Conservation (phyloP, 2,113 vertebrate species). For the Sphyrna mokarran region DNA sequence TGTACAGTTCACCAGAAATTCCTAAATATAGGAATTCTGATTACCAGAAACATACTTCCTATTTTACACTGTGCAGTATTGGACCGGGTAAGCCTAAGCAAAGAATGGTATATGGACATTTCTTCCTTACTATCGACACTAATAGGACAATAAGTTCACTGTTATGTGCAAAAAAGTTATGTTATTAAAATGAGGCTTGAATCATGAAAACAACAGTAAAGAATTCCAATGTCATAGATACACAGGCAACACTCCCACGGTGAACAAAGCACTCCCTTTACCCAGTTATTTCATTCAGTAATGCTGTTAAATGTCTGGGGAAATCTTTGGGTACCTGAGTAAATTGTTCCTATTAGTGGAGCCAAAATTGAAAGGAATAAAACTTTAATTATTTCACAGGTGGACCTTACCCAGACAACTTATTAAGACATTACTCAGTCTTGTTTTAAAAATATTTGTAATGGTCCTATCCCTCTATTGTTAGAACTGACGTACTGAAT, state of each 20-base stretch:
- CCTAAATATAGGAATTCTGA: not conserved
- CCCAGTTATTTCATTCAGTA: not conserved
- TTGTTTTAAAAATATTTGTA: not conserved
- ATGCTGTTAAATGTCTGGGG: not conserved
- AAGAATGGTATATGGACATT: not conserved
- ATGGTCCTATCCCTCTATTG: not conserved
- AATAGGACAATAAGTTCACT: not conserved
- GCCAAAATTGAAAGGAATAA: not conserved
- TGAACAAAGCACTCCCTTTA: slow-evolving; percentile 21
- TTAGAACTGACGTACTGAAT: not conserved
- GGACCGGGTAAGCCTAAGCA: not conserved
- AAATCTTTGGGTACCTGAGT: not conserved
- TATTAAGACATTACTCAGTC: not conserved
- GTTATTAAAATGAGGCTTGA: not conserved
- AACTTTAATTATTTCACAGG: not conserved
- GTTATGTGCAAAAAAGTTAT: not conserved
- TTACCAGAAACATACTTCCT: not conserved
- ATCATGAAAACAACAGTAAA: not conserved
- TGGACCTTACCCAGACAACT: not conserved
- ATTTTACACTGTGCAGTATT: not conserved
- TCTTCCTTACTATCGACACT: not conserved
- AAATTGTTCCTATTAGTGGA: not conserved
- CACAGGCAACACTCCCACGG: not conserved
- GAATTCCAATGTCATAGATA: not conserved
- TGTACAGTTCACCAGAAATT: not conserved